Evolutionary conservation across 37 sponge, comb jelly and placozoan species (phyloP), one percentile per base, ranked within the genome.

Genomic region (Ianthella basta): DNA sequence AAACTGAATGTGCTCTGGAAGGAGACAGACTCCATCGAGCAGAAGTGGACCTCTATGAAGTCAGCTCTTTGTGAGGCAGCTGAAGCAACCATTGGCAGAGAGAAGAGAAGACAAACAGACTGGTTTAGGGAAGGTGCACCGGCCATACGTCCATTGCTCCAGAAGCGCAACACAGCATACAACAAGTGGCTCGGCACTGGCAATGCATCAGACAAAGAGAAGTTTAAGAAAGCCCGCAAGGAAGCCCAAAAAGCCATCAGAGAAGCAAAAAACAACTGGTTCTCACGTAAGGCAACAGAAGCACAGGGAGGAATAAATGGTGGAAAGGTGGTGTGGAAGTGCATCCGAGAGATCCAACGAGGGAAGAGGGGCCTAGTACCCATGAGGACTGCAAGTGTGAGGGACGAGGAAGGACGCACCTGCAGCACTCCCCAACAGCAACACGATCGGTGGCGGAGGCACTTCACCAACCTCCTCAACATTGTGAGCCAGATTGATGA

Each of bases 331-430:
- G 67, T 83, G 33, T 83, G 83, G 69, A 14, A 32, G 4, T 83
- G 83, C 68, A n/a, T n/a, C n/a, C n/a, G n/a, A n/a, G n/a, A n/a
- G n/a, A 83, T 65, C 68, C 64, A 53, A 34, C 69, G 66, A 24
- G 83, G 54, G 21, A 83, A 55, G 40, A 83, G 83, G 66, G 83
- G 83, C 3, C 54, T 83, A 5, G 68, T 66, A 13, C 83, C 83
- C 14, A 8, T 65, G 68, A 63, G 53, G 29, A 5, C 54, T 23
- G 69, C 13, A 6, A 60, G 4, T 6, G 53, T 83, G 23, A 65
- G 20, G 15, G 21, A 38, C 40, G 67, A 81, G 38, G 60, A 81
- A 34, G 64, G 82, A 19, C 59, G 38, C 60, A 29, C 21, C 40
- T 81, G 60, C 38, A 30, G 36, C 82, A 13, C 29, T 19, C 5